Conservation (phyloP, 2,888 invertebrate species). For the Eurytoma californica region DNA sequence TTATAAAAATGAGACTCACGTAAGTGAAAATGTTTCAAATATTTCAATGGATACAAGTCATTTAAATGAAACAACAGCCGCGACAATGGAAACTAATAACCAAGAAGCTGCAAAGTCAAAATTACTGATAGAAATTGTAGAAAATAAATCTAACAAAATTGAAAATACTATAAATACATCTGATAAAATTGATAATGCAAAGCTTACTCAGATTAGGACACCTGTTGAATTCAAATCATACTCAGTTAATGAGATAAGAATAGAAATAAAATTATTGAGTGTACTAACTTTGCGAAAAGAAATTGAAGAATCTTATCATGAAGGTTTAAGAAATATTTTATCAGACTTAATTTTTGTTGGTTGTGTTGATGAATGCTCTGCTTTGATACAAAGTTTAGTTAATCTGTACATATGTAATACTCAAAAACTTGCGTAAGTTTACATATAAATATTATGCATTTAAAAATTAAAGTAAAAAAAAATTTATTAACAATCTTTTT, state of each 20-base stretch:
- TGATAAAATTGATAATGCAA: constrained; percentile 25
- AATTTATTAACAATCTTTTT: constrained; percentile 43
- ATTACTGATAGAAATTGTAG: neutral
- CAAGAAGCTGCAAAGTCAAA: neutral
- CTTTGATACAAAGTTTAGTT: constrained; percentile 91
- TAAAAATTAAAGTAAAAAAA: constrained; percentile 23
- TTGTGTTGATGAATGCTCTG: constrained; percentile 83
- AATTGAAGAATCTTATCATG: constrained; percentile 83
- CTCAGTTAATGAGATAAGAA: constrained; percentile 76
- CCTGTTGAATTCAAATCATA: constrained; percentile 76
- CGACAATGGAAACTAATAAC: too few species aligned
- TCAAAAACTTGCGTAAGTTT: constrained; percentile 79
- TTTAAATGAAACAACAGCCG: neutral
- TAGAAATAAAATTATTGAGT: constrained; percentile 87
- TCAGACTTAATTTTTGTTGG: constrained; percentile 94
- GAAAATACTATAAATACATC: neutral
- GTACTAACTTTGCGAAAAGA: constrained; percentile 83
- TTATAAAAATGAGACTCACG: too few species aligned
- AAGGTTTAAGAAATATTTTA: constrained; percentile 83
- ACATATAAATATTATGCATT: neutral
- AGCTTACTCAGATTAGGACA: constrained; percentile 66
- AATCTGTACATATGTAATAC: constrained; percentile 91
- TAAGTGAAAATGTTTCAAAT: neutral
- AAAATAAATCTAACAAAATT: constrained; percentile 21
- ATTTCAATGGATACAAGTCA: neutral